These are phyloP conservation scores for Xanthia icteritia DNA, from an alignment of 2,888 invertebrate genomes.

Conservation along the genomic window DNA sequence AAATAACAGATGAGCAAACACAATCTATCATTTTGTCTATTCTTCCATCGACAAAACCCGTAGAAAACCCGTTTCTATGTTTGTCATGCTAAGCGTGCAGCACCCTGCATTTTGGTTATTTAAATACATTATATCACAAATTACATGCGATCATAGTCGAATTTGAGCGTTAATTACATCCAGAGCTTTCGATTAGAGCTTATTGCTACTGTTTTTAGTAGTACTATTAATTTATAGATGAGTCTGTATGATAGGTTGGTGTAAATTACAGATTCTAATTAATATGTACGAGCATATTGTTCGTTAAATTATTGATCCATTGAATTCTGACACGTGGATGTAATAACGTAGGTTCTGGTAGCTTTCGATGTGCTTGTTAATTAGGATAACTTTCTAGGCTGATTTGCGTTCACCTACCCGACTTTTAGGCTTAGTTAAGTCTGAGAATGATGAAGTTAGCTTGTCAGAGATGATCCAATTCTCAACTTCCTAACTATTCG, in stretches of 20 bases:
- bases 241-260: neutral
- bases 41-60: no score
- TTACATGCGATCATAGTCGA: constrained; percentile 34
- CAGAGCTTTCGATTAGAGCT: constrained; percentile 36
- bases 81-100: no score
- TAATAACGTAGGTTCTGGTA: neutral
- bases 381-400: neutral
- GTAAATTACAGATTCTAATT: constrained; percentile 38
- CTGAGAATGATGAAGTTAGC: constrained; percentile 2
- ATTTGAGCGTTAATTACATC: constrained; percentile 46
- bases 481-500: neutral
- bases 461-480: neutral
- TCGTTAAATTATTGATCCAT: constrained; percentile 8
- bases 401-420: neutral
- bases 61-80: no score
- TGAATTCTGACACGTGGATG: neutral
- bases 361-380: neutral
- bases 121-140: constrained; percentile 22
- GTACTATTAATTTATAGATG: constrained; percentile 36
- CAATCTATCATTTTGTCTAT: no score
- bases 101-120: constrained; percentile 15
- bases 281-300: constrained; percentile 15
- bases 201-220: constrained; percentile 33
- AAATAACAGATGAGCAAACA: no score
- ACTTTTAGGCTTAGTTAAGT: neutral